Evolutionary conservation across 2,113 vertebrate species (phyloP).

Genomic region (Upupa epops): DNA sequence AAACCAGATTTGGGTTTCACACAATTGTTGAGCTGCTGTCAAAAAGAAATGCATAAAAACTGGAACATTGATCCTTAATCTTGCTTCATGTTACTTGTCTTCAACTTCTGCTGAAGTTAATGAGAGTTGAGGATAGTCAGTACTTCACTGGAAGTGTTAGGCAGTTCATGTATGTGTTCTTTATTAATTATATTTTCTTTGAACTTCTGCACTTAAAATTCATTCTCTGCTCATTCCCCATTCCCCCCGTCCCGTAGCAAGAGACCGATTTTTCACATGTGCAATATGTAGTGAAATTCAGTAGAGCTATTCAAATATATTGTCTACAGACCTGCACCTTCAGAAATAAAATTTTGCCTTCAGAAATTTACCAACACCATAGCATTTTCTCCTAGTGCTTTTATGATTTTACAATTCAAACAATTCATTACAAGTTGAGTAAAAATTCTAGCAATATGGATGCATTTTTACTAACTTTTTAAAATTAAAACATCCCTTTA

Average conservation of each 20-base stretch:
- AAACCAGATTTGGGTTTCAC: not conserved
- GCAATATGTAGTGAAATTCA: not conserved
- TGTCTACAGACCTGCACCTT: not conserved
- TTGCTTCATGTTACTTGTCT: not conserved
- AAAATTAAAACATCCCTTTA: not conserved
- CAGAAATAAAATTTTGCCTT: not conserved
- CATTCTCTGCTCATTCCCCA: not conserved
- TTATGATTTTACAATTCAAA: not conserved
- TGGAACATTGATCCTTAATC: not conserved
- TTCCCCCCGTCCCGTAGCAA: too few relatives aligned
- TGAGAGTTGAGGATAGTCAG: not conserved
- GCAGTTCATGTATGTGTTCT: conserved; percentile 8
- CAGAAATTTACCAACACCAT: not conserved
- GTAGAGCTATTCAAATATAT: not conserved
- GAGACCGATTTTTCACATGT: not conserved
- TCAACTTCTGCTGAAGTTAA: conserved; percentile 2
- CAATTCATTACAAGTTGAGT: not conserved
- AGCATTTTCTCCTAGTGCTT: not conserved
- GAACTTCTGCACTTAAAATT: conserved; percentile 7
- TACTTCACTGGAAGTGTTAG: conserved; percentile 14
- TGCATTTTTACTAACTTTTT: not conserved
- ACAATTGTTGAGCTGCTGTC: not conserved
- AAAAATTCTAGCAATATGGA: not conserved
- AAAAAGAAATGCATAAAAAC: not conserved
- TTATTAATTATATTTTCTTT: conserved; percentile 40